A percentile compares a stretch with the other conserved stretches of the same genome.
These are phyloP conservation scores for Agriopis marginaria DNA, from an alignment of 2,888 invertebrate genomes.

Conservation along the genomic window DNA sequence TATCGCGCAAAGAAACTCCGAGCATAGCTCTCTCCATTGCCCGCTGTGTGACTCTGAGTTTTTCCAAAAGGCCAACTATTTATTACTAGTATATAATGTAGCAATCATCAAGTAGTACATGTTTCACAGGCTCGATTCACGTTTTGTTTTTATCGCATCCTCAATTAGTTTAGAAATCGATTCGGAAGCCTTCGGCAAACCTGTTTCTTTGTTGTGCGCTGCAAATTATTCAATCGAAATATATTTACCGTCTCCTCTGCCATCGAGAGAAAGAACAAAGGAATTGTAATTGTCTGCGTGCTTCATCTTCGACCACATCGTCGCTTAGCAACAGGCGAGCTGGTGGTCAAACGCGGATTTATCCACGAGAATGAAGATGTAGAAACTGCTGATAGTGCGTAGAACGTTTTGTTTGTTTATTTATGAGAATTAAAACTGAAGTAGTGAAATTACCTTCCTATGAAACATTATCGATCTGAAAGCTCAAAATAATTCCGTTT, in stretches of 20 bases:
- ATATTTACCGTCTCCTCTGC: neutral
- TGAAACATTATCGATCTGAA: too few species aligned
- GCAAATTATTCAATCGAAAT: conserved; percentile 10
- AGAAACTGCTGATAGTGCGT: neutral
- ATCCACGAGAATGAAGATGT: neutral
- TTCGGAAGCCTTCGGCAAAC: conserved; percentile 26
- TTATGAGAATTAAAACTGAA: neutral
- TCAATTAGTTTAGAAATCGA: conserved; percentile 27
- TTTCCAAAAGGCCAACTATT: too few species aligned
- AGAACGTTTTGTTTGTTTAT: neutral
- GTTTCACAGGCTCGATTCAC: neutral
- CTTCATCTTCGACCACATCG: too few species aligned
- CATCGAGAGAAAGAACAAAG: conserved; percentile 19
- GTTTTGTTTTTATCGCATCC: conserved; percentile 21
- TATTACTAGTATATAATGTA: too few species aligned
- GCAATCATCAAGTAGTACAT: neutral
- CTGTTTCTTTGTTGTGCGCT: conserved; percentile 25
- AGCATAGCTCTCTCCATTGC: too few species aligned
- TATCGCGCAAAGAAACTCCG: too few species aligned
- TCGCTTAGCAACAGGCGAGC: too few species aligned
- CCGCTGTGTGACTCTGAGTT: too few species aligned
- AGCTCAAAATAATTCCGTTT: too few species aligned
- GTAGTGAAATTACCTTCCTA: too few species aligned
- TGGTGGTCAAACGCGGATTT: too few species aligned
- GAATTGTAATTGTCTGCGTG: too few species aligned